Conservation (phyloP, 2,888 invertebrate genomes). For the Argyra leucocephala region DNA sequence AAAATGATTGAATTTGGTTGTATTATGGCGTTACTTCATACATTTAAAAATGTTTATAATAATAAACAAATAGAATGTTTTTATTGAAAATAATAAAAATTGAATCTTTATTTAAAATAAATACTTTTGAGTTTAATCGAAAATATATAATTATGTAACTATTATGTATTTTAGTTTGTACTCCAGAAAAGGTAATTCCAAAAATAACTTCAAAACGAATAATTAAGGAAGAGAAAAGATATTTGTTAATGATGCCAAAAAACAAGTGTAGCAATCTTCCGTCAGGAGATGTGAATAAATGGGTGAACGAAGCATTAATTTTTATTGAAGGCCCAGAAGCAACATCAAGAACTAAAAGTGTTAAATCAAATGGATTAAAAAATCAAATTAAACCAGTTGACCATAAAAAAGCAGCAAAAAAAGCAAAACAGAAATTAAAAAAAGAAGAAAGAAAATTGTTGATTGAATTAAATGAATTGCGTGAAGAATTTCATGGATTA, state of each 20-base stretch:
- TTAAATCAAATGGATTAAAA: constrained; percentile 19
- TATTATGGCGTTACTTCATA: too few relatives aligned
- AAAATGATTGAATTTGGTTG: too few relatives aligned
- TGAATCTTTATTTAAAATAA: too few relatives aligned
- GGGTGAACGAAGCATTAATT: constrained; percentile 40
- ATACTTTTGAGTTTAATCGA: too few relatives aligned
- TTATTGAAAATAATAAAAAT: too few relatives aligned
- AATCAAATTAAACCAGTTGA: constrained; percentile 28
- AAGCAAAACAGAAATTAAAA: constrained; percentile 42
- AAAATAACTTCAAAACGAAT: too few relatives aligned
- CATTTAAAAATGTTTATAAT: too few relatives aligned
- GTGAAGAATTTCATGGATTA: constrained; percentile 39
- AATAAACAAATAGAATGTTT: too few relatives aligned
- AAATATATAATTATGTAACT: too few relatives aligned
- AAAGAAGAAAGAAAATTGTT: constrained; percentile 41
- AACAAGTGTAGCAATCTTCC: neutral
- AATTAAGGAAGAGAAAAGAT: constrained; percentile 23
- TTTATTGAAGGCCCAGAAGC: constrained; percentile 37
- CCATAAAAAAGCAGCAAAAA: constrained; percentile 43
- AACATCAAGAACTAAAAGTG: constrained; percentile 11
- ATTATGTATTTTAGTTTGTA: too few relatives aligned
- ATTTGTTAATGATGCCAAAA: too few relatives aligned
- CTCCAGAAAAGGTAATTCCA: too few relatives aligned
- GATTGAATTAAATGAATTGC: constrained; percentile 36
- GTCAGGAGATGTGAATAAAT: constrained; percentile 33